Conservation (phyloP, 1,140 invertebrate genomes). For the Acromyrmex echinatior region DNA sequence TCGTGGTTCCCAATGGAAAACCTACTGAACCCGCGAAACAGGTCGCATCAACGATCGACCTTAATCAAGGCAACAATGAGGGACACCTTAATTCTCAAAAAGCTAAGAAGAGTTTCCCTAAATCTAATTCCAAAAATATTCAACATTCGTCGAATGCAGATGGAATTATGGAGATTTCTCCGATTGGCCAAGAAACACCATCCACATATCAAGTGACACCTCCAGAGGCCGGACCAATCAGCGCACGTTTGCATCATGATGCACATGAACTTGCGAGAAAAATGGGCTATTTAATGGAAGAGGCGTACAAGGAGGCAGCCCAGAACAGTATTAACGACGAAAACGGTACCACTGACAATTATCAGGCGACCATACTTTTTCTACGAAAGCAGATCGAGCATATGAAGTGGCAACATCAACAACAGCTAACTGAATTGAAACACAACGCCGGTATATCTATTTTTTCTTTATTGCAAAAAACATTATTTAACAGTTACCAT, state of each 20-base stretch:
- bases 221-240: constrained; percentile 86
- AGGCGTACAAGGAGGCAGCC: constrained; percentile 81
- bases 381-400: constrained; percentile 90
- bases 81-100: neutral
- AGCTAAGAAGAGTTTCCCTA: constrained; percentile 82
- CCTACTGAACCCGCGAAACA: constrained; percentile 1
- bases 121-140: constrained; percentile 52
- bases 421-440: constrained; percentile 89
- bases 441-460: constrained; percentile 86
- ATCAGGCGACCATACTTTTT: constrained; percentile 87
- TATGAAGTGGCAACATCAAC: constrained; percentile 89
- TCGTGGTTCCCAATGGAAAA: constrained; percentile 28
- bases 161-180: constrained; percentile 73
- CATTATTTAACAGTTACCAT: neutral
- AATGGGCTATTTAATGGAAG: constrained; percentile 83
- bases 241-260: constrained; percentile 81
- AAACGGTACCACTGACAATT: constrained; percentile 73
- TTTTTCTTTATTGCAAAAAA: neutral
- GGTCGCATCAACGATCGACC: neutral
- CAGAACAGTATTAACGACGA: constrained; percentile 74
- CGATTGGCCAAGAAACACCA: constrained; percentile 2
- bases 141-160: constrained; percentile 41
- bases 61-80: neutral
- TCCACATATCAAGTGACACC: constrained; percentile 79
- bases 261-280: constrained; percentile 81